Conservation (phyloP, 2,797 vertebrate species). For the Heterohyrax brucei region DNA sequence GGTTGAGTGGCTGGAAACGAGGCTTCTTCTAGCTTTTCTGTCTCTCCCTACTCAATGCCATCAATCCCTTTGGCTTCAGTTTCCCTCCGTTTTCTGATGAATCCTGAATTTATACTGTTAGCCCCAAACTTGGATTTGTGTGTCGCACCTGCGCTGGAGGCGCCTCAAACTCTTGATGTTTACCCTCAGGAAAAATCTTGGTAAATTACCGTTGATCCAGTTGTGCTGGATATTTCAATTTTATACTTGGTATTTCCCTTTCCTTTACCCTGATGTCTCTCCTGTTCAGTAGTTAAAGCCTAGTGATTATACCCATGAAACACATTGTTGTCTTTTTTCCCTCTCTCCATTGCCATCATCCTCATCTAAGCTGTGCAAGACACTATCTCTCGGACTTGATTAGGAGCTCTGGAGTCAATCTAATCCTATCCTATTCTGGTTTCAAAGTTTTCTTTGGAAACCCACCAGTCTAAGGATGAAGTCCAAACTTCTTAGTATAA, state of each 20-base stretch:
- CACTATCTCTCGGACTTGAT: not conserved
- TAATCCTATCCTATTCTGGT: not conserved
- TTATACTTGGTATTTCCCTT: not conserved
- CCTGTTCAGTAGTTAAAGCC: not conserved
- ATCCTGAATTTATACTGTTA: not conserved
- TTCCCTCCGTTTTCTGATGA: not conserved
- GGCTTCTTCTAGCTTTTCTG: not conserved
- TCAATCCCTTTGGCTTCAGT: not conserved
- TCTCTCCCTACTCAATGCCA: not conserved
- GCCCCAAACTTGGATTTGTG: not conserved
- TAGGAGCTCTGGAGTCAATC: not conserved
- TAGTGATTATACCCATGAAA: not conserved
- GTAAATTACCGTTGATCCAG: not conserved
- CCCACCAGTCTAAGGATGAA: not conserved
- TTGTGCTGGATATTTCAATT: constrained; percentile 13
- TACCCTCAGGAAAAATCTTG: not conserved
- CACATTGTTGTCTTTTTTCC: not conserved
- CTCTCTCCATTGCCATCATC: not conserved
- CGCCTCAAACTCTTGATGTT: not conserved
- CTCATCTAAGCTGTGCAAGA: not conserved
- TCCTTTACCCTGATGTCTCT: not conserved
- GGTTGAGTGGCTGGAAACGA: not conserved
- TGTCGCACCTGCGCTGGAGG: not conserved
- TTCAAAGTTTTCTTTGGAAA: constrained; percentile 15
- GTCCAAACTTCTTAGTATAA: not conserved